phyloP scores from a whole-genome alignment of 1,140 invertebrate genomes.

The Radopholus similis region DNA sequence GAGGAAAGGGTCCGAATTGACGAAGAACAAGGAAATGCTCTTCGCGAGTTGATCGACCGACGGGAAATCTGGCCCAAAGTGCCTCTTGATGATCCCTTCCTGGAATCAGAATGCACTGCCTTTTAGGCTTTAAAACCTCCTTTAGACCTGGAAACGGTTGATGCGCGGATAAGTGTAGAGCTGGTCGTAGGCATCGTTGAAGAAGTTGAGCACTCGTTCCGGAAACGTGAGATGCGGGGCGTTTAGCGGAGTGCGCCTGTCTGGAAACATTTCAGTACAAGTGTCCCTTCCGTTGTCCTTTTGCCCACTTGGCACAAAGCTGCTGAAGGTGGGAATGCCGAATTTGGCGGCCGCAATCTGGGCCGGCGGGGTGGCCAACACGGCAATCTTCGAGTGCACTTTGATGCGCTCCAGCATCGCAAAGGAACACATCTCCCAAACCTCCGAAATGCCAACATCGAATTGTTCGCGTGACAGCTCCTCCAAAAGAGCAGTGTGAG shows the following conservation, averaged over 20 bases:
- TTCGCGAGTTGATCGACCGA: constrained; percentile 1
- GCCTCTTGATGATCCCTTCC: not conserved
- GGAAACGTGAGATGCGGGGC: not conserved
- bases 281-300: not conserved
- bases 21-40: constrained; percentile 17
- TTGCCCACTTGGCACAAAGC: constrained; percentile 15
- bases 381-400: not conserved
- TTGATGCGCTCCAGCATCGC: constrained; percentile 8
- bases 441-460: constrained; percentile 1
- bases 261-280: not conserved
- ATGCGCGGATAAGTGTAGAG: not conserved
- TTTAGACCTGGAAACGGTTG: too few relatives aligned
- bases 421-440: not conserved
- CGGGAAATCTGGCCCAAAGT: constrained; percentile 18
- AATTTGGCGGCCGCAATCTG: not conserved
- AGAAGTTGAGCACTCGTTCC: constrained; percentile 9
- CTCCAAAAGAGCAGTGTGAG: not conserved
- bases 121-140: too few relatives aligned
- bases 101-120: not conserved
- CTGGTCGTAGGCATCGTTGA: not conserved
- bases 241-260: not conserved
- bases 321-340: constrained; percentile 12
- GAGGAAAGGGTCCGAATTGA: constrained; percentile 23
- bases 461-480: not conserved
- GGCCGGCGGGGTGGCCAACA: not conserved